phyloP scores from a whole-genome alignment of 2,113 vertebrate genomes.

The Pelmatolapia mariae region DNA sequence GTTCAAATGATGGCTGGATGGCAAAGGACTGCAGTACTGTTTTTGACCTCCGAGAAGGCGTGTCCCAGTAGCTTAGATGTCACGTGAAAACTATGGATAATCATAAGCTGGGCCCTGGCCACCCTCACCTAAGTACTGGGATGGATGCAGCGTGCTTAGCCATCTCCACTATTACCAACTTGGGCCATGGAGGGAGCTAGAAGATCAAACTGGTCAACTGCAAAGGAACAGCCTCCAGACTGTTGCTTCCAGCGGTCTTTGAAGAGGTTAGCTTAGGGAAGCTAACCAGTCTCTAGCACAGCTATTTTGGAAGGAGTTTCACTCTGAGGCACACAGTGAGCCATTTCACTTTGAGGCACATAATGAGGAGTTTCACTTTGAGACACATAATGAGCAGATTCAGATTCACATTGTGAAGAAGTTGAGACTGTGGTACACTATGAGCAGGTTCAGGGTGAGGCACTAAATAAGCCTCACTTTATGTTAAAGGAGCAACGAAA shows the following conservation, averaged over 20 bases:
- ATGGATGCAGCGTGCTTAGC: not conserved
- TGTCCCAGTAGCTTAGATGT: not conserved
- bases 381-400: not conserved
- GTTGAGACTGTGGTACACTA: not conserved
- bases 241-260: fast-evolving
- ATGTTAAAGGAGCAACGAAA: not conserved
- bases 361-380: not conserved
- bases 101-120: not conserved
- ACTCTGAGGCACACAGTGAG: not conserved
- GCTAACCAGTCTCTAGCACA: not conserved
- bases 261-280: not conserved
- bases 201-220: not conserved
- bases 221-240: not conserved
- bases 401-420: not conserved
- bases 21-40: not conserved
- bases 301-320: not conserved
- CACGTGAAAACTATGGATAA: not conserved
- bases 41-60: not conserved
- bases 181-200: not conserved
- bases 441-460: not conserved
- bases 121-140: not conserved
- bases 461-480: not conserved
- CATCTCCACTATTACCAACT: not conserved
- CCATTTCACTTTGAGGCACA: not conserved
- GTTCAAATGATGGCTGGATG: not conserved